Conservation (phyloP, 2,113 vertebrate genomes). For the Microtus richardsoni region DNA sequence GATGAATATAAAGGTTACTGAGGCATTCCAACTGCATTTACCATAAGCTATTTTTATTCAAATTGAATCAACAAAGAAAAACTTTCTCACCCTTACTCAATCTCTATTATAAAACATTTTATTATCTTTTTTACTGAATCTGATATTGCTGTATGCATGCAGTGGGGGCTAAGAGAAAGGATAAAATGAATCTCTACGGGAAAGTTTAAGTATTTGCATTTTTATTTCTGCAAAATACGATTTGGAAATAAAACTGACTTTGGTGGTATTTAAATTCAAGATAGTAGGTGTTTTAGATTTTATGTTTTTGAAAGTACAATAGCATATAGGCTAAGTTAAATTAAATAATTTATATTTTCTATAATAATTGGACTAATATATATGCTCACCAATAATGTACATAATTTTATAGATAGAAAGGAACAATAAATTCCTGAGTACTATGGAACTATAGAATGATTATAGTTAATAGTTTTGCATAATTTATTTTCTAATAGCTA, state of each 20-base stretch:
- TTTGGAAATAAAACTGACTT: background rate
- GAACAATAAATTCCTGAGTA: background rate
- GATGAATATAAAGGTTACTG: conserved; percentile 40
- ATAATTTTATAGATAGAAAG: background rate
- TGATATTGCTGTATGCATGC: background rate
- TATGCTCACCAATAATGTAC: background rate
- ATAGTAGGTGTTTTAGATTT: background rate
- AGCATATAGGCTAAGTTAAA: background rate
- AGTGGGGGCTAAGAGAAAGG: background rate
- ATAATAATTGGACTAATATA: background rate
- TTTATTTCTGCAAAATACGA: background rate
- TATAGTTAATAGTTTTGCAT: background rate
- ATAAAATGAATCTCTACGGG: background rate
- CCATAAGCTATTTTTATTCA: conserved; percentile 22
- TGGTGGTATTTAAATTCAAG: conserved; percentile 19
- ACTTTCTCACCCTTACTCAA: background rate
- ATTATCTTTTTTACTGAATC: background rate
- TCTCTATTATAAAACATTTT: background rate
- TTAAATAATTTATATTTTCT: background rate
- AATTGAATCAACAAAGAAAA: conserved; percentile 39
- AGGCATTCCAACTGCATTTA: conserved; percentile 35
- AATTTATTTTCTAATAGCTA: background rate
- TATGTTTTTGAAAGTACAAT: conserved; percentile 44
- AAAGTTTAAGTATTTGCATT: background rate
- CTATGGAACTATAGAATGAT: background rate